phyloP scores from a whole-genome alignment of 2,113 vertebrate species.

The Chaetodon auriga region DNA sequence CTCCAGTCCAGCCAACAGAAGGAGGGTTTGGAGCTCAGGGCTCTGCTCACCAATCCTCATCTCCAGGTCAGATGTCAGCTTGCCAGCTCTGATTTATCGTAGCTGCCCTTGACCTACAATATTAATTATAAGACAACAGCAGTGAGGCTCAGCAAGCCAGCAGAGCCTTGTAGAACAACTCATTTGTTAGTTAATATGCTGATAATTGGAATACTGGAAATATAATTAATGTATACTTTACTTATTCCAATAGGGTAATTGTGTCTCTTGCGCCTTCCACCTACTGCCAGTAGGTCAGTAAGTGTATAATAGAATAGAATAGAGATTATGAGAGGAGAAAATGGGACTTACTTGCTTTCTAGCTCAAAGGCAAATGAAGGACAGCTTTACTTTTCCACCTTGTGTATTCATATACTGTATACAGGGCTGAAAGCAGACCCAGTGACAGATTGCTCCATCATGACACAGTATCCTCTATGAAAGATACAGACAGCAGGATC shows the following conservation, averaged over 20 bases:
- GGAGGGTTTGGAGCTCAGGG: slow-evolving; percentile 91
- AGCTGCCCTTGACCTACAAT: background rate
- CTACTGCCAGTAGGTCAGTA: slow-evolving; percentile 19
- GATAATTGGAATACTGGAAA: slow-evolving; percentile 45
- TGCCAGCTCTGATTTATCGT: background rate
- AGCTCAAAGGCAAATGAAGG: slow-evolving; percentile 32
- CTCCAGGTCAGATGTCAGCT: slow-evolving; percentile 87
- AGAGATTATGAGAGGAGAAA: slow-evolving; percentile 1
- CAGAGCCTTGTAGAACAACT: slow-evolving; percentile 3
- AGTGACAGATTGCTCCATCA: background rate
- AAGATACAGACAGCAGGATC: background rate
- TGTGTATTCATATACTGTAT: background rate
- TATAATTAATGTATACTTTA: slow-evolving; percentile 27
- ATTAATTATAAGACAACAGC: background rate
- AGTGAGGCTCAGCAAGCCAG: background rate
- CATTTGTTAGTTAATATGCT: slow-evolving; percentile 25
- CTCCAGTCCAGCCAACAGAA: slow-evolving; percentile 91
- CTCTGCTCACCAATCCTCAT: slow-evolving; percentile 91
- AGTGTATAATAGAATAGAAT: slow-evolving; percentile 20
- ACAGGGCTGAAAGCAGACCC: background rate
- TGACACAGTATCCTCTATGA: background rate
- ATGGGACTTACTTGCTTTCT: background rate
- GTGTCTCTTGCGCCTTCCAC: slow-evolving; percentile 37
- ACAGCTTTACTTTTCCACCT: background rate
- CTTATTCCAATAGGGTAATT: slow-evolving; percentile 39